Base-by-base conservation (phyloP, 2,888 invertebrate species). In the Stegana nigrithorax region DNA sequence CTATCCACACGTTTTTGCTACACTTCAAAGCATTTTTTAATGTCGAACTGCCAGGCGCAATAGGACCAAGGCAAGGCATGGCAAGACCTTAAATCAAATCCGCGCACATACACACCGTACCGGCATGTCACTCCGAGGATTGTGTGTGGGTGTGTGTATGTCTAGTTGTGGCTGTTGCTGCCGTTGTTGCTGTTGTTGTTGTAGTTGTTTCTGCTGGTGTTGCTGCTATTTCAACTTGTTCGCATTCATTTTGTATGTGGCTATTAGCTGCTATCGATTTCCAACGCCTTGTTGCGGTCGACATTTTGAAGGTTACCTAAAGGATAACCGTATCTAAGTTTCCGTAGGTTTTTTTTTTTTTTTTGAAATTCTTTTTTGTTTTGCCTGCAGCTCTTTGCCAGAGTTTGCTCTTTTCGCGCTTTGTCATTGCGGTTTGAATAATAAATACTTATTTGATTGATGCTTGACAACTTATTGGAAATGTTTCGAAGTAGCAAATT, bases 151-250 rank as follows among this genome's bases (percentile, higher is more conserved):
- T 50, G 21, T 10, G n/a, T 44, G 7, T 39, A 10, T 36, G n/a
- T 29, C 19, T 17, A 26, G 60, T 42, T 53, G 17, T 29, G 25
- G n/a, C 66, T 65, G 56, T 56, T 64, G 44, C 60, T 66, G 62
- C 63, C 64, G 69, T n/a, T n/a, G n/a, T n/a, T n/a, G n/a, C n/a
- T n/a, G n/a, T n/a, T n/a, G n/a, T n/a, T n/a, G n/a, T n/a, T n/a
- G n/a, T n/a, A n/a, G n/a, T n/a, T n/a, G n/a, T n/a, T n/a, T n/a
- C n/a, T n/a, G 2, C 0, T 32, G 8, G 32, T 32, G 32, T 32
- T n/a, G 4, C n/a, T 32, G 32, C n/a, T 8, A 12, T n/a, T 2
- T n/a, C 2, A 8, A 32, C 8, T n/a, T 32, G 10, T 12, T 32
- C 8, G 32, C n/a, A 12, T 32, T 4, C 8, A 8, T 32, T 32